Evolutionary conservation across 2,113 vertebrate species (phyloP), one percentile per base, ranked within the genome.

Genomic region (Tragelaphus strepsiceros): DNA sequence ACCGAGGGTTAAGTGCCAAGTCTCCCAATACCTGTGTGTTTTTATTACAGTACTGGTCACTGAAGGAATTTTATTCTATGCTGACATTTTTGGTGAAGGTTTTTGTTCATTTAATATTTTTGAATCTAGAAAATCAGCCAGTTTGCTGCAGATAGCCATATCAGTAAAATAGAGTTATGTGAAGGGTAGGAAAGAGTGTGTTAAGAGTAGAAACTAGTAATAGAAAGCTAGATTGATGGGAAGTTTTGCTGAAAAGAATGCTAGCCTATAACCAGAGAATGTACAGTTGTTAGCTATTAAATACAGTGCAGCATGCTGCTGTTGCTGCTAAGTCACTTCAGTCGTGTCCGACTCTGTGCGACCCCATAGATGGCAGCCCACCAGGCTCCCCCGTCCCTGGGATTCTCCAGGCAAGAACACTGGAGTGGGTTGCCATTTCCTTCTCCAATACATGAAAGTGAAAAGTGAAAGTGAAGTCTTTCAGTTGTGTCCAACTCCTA

Each of bases 171-270:
- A 54, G 71, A 96, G 30, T 78, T 56, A 81, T 19, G 2, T 80
- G 49, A 96, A 85, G 74, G 88, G 82, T 53, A 90, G 39, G 22
- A 95, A 94, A 94, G 64, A 83, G 26, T 30, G 6, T 92, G 46
- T 59, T 84, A 91, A 88, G 90, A 96, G 24, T 32, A 90, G 83
- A 96, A 92, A 88, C 61, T 84, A 77, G 39, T 43, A 94, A 94
- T 21, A 88, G 56, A 93, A 94, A 97, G 13, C 28, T 78, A 32
- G 59, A 46, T 95, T 90, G 92, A 71, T 16, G 28, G 43, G 35
- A 62, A 62, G 54, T 35, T 81, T 88, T 61, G 49, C 32, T 74
- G 2, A 89, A 77, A 95, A 51, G 35, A 87, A 93, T 89, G 67
- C 39, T 15, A 58, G n/a, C 24, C 39, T 85, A 67, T 89, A 94